A percentile compares a stretch with the other conserved stretches of the same genome.
These are phyloP conservation scores for Falco rusticolus DNA, from an alignment of 2,797 vertebrate genomes.

Conservation along the genomic window DNA sequence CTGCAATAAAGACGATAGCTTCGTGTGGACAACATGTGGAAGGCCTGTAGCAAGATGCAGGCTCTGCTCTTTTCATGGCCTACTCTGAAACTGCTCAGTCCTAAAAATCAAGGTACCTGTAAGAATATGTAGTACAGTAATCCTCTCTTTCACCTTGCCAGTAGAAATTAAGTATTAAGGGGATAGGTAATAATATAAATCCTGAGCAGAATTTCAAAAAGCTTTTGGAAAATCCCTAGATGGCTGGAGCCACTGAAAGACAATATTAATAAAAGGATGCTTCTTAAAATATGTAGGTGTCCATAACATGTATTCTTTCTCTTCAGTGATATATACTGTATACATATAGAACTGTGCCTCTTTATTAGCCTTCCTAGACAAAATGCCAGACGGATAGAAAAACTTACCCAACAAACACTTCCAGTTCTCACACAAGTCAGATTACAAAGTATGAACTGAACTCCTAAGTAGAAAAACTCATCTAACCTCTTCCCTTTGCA, in stretches of 20 bases:
- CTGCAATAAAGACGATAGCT: background rate
- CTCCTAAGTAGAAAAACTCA: background rate
- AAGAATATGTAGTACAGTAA: background rate
- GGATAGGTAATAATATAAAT: background rate
- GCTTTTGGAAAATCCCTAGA: background rate
- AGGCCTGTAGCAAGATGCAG: background rate
- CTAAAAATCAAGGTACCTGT: background rate
- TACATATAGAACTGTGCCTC: background rate
- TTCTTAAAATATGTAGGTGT: background rate
- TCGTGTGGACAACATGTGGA: background rate
- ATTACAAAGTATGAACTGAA: background rate
- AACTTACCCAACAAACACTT: background rate
- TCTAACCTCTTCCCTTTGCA: background rate
- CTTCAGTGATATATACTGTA: background rate
- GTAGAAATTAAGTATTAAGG: background rate
- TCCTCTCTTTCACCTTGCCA: background rate
- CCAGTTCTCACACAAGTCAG: background rate
- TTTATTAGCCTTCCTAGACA: background rate
- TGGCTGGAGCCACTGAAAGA: background rate
- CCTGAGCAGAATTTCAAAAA: background rate
- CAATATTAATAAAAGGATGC: background rate
- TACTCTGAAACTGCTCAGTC: background rate
- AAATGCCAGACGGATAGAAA: background rate
- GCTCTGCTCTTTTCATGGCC: background rate
- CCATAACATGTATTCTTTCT: background rate